Conservation (phyloP, 2,888 invertebrate species). For the Habroteleia sp. region DNA sequence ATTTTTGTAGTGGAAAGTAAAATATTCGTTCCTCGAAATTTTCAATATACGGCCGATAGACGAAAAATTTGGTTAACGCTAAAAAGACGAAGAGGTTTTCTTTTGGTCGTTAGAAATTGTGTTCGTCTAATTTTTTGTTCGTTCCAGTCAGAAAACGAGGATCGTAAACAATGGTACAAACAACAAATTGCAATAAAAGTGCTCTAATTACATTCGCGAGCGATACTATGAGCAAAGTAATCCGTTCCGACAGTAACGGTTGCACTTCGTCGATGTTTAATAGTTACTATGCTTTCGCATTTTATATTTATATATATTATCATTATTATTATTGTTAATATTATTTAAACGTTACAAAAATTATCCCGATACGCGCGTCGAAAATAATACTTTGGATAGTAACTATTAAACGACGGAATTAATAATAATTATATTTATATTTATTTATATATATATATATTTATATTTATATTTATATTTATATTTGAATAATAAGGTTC, state of each 20-base stretch:
- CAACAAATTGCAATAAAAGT: conserved; percentile 58
- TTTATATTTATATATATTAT: conserved; percentile 34
- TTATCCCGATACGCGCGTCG: conserved; percentile 9
- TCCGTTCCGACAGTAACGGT: conserved; percentile 44
- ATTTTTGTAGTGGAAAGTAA: conserved; percentile 23
- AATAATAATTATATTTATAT: conserved; percentile 20
- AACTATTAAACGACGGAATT: conserved; percentile 47
- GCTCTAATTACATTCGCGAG: conserved; percentile 56
- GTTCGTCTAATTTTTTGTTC: conserved; percentile 11
- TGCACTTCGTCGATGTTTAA: conserved; percentile 37
- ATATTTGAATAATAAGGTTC: conserved; percentile 36
- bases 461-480: conserved; percentile 24
- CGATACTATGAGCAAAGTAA: conserved; percentile 60
- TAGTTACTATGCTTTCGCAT: conserved; percentile 40
- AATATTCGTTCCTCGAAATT: conserved; percentile 11
- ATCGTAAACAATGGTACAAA: conserved; percentile 50
- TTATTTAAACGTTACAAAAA: conserved; percentile 28
- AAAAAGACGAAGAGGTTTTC: conserved; percentile 7
- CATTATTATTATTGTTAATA: no score
- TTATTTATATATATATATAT: conserved; percentile 10
- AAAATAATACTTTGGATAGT: conserved; percentile 46
- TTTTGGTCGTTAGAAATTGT: not conserved
- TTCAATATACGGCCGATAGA: not conserved
- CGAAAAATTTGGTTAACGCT: conserved; percentile 13
- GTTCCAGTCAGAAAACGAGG: conserved; percentile 44